Evolutionary conservation across 2,888 invertebrate species (phyloP).

Genomic region (Poecilus cupreus): DNA sequence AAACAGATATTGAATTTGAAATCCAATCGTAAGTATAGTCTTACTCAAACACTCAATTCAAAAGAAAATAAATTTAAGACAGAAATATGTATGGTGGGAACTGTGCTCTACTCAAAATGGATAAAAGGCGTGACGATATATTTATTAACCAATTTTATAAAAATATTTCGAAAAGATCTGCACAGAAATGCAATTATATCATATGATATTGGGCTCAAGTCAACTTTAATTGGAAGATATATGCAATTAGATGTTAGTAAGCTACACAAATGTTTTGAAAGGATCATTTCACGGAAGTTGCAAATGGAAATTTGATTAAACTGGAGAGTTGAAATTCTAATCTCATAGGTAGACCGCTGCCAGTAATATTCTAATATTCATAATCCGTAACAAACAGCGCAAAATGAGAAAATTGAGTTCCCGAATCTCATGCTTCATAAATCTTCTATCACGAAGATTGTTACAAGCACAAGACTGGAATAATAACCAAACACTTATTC

Average conservation of each 20-base stretch:
- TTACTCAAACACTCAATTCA: too few relatives aligned
- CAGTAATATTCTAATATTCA: conserved; percentile 38
- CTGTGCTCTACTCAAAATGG: too few relatives aligned
- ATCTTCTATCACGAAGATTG: neutral
- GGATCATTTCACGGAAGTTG: conserved; percentile 19
- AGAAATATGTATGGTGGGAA: too few relatives aligned
- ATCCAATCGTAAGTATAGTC: too few relatives aligned
- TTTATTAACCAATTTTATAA: too few relatives aligned
- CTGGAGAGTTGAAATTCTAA: conserved; percentile 34
- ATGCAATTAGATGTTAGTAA: neutral
- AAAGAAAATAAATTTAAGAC: too few relatives aligned
- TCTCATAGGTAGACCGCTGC: conserved; percentile 38
- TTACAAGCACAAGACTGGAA: neutral
- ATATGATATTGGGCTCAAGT: neutral
- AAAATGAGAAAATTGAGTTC: conserved; percentile 16
- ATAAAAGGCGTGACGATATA: too few relatives aligned
- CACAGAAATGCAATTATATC: too few relatives aligned
- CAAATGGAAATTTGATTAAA: conserved; percentile 33
- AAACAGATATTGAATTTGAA: too few relatives aligned
- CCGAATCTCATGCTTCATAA: conserved; percentile 12
- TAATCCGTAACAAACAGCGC: conserved; percentile 31
- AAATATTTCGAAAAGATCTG: too few relatives aligned
- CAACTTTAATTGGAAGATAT: conserved; percentile 18
- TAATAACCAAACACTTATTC: too few relatives aligned
- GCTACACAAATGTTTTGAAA: conserved; percentile 11